Base-by-base conservation (phyloP, 2,113 vertebrate species). In the Chaenogobius annularis region DNA sequence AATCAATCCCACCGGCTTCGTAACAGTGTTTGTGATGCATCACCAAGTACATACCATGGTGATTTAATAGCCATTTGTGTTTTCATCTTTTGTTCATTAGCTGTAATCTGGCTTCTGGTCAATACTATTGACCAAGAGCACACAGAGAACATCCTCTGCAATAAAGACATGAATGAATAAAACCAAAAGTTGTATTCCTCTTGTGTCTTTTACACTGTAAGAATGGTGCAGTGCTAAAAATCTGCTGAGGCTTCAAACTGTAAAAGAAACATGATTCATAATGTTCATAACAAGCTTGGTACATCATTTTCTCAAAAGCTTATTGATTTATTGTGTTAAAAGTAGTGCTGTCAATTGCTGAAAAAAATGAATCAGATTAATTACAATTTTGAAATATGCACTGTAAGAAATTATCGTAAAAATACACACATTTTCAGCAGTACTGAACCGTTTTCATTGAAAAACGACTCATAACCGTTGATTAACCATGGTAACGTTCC, bases 81-180 rank as follows among this genome's bases (percentile, higher is more conserved):
- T 90, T 85, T 85, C 68, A 87, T 85, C 73, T 82, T 73, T 80
- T 77, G 56, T 83, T 87, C 81, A 84, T 87, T 86, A 80, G 72
- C 74, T 79, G 62, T 83, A 78, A 75, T 79, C 73, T 70, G 62
- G 80, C 62, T 75, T 72, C 65, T 58, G 11, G 59, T 83, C 59
- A 37, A 75, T 79, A 66, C 37, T 68, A 82, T 79, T 9, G 69
- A 83, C 72, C 67, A 40, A 47, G 62, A 46, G 70, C 61, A 71
- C 69, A 64, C 59, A 52, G 44, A 43, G 69, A 82, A 65, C 78
- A 73, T 83, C 76, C 56, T 69, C 37, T 22, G 17, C 73, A 67
- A 75, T 69, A 44, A 73, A 83, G 66, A 66, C 58, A 73, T 58
- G 78, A 75, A 74, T 68, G 68, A 78, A 82, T 85, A 31, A 31